Evolutionary conservation across 2,797 vertebrate genomes (phyloP).

Genomic region (Pangasius djambal): DNA sequence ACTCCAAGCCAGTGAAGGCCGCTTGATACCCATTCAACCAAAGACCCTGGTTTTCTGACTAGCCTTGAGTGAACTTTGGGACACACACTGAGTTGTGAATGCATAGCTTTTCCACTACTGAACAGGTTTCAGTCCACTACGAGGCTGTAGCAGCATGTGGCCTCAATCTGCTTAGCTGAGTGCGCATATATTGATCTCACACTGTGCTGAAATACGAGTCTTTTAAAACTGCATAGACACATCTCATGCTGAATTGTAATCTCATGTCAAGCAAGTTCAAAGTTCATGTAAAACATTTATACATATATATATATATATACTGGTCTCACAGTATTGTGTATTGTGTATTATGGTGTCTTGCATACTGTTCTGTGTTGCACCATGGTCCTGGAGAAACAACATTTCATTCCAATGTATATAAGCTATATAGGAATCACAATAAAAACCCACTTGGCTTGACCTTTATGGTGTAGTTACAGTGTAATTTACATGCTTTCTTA

Average conservation of each 20-base stretch:
- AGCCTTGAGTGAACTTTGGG: conserved; percentile 40
- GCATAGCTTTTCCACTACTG: conserved; percentile 21
- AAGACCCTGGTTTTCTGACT: conserved; percentile 35
- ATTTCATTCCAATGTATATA: too few species aligned
- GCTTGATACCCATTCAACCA: not conserved
- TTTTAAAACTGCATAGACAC: conserved; percentile 17
- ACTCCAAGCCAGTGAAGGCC: conserved; percentile 19
- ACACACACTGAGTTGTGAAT: conserved; percentile 27
- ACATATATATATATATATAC: not conserved
- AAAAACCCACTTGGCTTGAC: too few species aligned
- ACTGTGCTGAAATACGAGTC: conserved; percentile 2
- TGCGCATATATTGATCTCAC: conserved; percentile 39
- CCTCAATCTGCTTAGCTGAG: conserved; percentile 29
- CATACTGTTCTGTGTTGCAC: too few species aligned
- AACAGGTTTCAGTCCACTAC: conserved; percentile 23
- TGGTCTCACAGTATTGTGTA: too few species aligned
- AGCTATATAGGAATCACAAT: too few species aligned
- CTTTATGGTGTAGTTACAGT: not conserved
- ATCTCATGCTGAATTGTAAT: conserved; percentile 18
- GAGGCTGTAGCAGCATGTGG: conserved; percentile 14
- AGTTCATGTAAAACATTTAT: not conserved
- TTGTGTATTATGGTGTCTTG: too few species aligned
- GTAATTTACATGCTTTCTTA: not conserved
- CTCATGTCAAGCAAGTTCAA: not conserved
- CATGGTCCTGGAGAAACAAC: too few species aligned